Percentiles rank a stretch among this genome's conserved stretches.
These are phyloP conservation scores for Ranitomeya imitator DNA, from an alignment of 2,113 vertebrate genomes.

Conservation along the genomic window DNA sequence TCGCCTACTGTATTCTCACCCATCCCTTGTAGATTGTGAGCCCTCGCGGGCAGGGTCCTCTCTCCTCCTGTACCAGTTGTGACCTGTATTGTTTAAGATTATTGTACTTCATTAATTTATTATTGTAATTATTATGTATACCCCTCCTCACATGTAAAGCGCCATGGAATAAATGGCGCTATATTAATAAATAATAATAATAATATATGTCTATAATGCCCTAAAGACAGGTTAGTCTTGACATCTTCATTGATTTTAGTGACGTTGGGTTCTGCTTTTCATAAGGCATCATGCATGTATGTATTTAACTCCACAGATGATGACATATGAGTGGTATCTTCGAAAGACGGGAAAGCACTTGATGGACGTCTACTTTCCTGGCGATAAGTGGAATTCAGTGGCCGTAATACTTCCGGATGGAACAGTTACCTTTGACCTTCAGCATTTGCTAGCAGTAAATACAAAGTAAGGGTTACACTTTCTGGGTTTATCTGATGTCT, in stretches of 20 bases:
- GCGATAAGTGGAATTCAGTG: conserved; percentile 83
- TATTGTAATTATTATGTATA: no score
- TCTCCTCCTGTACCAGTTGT: no score
- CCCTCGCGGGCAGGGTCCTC: no score
- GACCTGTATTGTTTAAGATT: no score
- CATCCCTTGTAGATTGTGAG: no score
- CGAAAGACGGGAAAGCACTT: conserved; percentile 86
- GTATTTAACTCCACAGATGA: conserved; percentile 78
- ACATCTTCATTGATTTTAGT: background rate
- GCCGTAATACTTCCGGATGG: conserved; percentile 71
- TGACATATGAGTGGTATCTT: conserved; percentile 96
- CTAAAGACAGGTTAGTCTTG: no score
- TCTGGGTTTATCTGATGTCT: background rate
- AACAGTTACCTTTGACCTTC: conserved; percentile 86
- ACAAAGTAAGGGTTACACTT: conserved; percentile 79
- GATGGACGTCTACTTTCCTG: conserved; percentile 84
- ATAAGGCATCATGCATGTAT: background rate
- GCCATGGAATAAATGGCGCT: no score
- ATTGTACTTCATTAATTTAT: no score
- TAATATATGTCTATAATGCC: no score
- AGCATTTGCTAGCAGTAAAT: conserved; percentile 89
- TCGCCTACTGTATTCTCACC: no score
- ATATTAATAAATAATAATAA: no score
- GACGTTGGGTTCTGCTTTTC: background rate
- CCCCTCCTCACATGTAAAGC: no score